Conservation (phyloP, 2,797 vertebrate species). For the Acomys russatus region DNA sequence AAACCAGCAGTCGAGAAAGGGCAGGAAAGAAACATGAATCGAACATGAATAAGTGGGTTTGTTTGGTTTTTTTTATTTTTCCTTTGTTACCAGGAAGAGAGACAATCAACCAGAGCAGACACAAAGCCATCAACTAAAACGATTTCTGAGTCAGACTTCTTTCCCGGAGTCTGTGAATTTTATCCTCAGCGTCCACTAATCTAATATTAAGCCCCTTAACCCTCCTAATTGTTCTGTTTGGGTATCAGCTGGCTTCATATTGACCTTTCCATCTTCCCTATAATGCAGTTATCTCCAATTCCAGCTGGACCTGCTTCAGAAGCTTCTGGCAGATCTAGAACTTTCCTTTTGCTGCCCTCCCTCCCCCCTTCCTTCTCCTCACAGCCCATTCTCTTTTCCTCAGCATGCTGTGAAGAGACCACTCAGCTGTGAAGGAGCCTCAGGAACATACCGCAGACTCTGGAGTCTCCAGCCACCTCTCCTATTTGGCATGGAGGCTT, state of each 20-base stretch:
- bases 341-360: constrained; percentile 59
- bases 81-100: constrained; percentile 14
- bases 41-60: not conserved
- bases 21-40: not conserved
- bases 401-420: constrained; percentile 73
- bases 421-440: constrained; percentile 66
- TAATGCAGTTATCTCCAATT: constrained; percentile 86
- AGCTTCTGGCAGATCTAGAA: constrained; percentile 23
- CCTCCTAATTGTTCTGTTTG: constrained; percentile 87
- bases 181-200: constrained; percentile 84
- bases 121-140: not conserved
- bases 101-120: constrained; percentile 1
- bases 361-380: not conserved
- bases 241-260: constrained; percentile 86
- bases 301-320: constrained; percentile 68
- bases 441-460: constrained; percentile 53
- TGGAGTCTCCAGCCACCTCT: not conserved
- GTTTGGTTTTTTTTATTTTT: not conserved
- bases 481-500: not conserved
- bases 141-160: constrained; percentile 52
- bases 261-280: constrained; percentile 87
- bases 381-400: not conserved
- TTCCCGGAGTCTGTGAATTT: constrained; percentile 86
- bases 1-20: not conserved
- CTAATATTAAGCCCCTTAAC: constrained; percentile 87